phyloP scores from a whole-genome alignment of 2,888 invertebrate genomes.

The Rhingia campestris region DNA sequence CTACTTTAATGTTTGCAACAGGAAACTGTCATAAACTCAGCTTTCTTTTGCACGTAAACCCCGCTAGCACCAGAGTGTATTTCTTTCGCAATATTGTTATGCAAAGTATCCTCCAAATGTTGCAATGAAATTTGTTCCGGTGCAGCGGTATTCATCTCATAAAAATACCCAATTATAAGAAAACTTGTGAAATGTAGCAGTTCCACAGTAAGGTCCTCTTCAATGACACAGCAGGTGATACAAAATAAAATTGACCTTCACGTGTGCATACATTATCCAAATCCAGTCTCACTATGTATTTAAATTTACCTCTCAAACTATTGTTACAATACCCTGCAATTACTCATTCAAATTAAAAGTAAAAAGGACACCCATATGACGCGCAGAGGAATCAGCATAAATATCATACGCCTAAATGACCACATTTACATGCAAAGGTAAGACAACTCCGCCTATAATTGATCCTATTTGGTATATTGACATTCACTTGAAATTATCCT shows the following conservation, averaged over 20 bases:
- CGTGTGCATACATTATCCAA: slow-evolving; percentile 8
- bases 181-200: neutral
- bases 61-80: slow-evolving; percentile 60
- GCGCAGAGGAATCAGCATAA: slow-evolving; percentile 34
- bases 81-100: slow-evolving; percentile 62
- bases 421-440: slow-evolving; percentile 37
- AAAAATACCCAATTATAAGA: neutral
- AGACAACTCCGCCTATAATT: slow-evolving; percentile 43
- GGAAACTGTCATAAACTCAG: too few species aligned
- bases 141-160: slow-evolving; percentile 40
- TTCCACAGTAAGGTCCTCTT: neutral
- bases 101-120: slow-evolving; percentile 48
- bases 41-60: neutral
- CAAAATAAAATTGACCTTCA: neutral
- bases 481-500: slow-evolving; percentile 32
- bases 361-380: slow-evolving; percentile 8
- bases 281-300: neutral
- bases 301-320: neutral
- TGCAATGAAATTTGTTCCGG: slow-evolving; percentile 69
- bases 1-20: too few species aligned
- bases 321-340: slow-evolving; percentile 13
- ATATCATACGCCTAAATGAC: slow-evolving; percentile 45
- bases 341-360: neutral
- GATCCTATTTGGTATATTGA: slow-evolving; percentile 51
- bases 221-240: slow-evolving; percentile 13